Base-by-base conservation (phyloP, 2,888 invertebrate species). In the Metalampra italica region DNA sequence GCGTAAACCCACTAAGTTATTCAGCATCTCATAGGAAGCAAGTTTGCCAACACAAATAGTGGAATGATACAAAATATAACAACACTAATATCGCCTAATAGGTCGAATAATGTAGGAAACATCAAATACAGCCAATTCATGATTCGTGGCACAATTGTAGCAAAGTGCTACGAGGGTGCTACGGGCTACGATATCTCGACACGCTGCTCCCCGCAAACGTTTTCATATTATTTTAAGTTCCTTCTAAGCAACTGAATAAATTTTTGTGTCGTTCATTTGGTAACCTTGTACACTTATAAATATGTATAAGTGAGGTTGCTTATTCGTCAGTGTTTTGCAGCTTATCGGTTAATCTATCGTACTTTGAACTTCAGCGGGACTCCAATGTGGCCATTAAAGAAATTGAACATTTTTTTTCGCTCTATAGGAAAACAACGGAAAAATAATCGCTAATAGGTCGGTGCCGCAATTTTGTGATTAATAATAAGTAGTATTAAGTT, bases 301-400 rank as follows among this genome's bases (percentile, higher is more conserved):
- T 36, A 36, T 39, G 39, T 45, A 47, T 42, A 48, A 39, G 32
- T 53, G 51, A 34, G 46, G 51, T 49, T 41, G 37, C 40, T 45
- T 46, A 39, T 45, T 44, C 44, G n/a, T 36, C 36, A n/a, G 32
- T 22, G 22, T 32, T 37, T 7, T 32, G 37, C 41, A 46, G 52
- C 57, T 75, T 77, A 82, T 84, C 84, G 78, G 67, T 65, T 66
- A 66, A 84, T 84, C 83, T 71, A 50, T 64, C 69, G 75, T 76
- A 69, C 77, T 73, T 74, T 82, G 78, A 79, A 80, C 80, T 75
- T 74, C 64, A 53, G 58, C 57, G 56, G 60, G 60, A 61, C 47
- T 49, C 49, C 59, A 66, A 57, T 60, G 58, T 60, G 50, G 55
- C 56, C 50, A 54, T 68, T 67, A 63, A 67, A 62, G 51, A 65